Conservation (phyloP, 2,113 vertebrate species). For the Nothoprocta pentlandii region DNA sequence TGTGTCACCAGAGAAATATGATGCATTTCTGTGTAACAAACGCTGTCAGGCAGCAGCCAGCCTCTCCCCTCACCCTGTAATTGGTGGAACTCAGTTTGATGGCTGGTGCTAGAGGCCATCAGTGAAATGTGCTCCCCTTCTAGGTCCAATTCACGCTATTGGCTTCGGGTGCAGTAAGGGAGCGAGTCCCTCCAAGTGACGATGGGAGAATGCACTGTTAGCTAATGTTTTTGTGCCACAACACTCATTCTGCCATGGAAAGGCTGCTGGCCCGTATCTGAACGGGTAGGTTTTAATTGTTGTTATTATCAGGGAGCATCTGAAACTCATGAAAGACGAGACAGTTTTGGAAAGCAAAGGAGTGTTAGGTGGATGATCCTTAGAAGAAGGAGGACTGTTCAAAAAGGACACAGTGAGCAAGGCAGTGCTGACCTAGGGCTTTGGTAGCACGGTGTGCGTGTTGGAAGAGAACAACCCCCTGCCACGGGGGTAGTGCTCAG, state of each 20-base stretch:
- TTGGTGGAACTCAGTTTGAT: not conserved
- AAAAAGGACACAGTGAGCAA: not conserved
- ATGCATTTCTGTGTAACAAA: not conserved
- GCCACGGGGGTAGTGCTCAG: rapidly evolving
- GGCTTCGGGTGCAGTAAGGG: not conserved
- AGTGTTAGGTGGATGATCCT: not conserved
- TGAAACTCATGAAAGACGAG: not conserved
- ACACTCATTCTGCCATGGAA: not conserved
- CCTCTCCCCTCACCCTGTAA: not conserved
- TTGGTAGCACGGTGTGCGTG: rapidly evolving
- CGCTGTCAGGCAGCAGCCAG: not conserved
- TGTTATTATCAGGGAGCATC: not conserved
- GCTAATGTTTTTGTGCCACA: rapidly evolving
- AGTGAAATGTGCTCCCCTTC: not conserved
- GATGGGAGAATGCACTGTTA: not conserved
- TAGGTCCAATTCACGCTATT: not conserved
- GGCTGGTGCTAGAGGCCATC: not conserved
- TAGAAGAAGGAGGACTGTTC: not conserved
- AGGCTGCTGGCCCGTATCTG: not conserved
- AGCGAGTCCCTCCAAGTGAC: rapidly evolving
- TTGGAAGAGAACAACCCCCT: not conserved
- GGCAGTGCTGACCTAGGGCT: not conserved
- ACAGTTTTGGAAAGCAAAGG: not conserved
- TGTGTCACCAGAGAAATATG: not conserved
- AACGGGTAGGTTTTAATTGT: not conserved